Base-by-base conservation (phyloP, 2,113 vertebrate genomes). In the Solea senegalensis region DNA sequence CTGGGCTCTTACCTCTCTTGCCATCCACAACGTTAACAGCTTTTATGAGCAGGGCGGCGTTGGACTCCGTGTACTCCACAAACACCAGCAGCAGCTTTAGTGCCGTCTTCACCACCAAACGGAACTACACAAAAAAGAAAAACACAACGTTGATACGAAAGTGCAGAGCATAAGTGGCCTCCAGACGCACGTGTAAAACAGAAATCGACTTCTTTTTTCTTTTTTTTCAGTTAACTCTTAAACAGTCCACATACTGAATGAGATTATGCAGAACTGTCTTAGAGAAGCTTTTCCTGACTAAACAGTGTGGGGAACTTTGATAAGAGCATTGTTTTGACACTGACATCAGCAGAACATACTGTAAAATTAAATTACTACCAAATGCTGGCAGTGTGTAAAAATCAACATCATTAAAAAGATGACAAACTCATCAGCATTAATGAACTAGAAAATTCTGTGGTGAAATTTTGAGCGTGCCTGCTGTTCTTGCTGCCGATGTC, bases 71-170 rank as follows among this genome's bases (percentile, higher is more conserved):
- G 77, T 99, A 99, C 80, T 99, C 97, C 91, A 98, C 97, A 80
- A 99, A 98, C 84, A 99, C 97, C 61, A 99, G 93, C 77, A 98
- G 93, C 74, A 99, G 94, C 87, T 98, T 98, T 80, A 99, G 91
- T 0, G 97, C 95, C 0, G 97, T 99, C 90, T 98, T 98, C 84
- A 98, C 96, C 84, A 99, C 97, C 80, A 99, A 88, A 51, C 97
- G 97, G 87, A 98, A 99, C 97, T 98, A 74, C 53, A 80, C 21
- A 63, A 63, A 54, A 26, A 57, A 4, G 64, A 59, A 65, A 62
- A 41, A 62, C 3, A 59, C 44, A 48, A 5, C 13, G 48, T 68
- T 55, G 1, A 72, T n/a, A 64, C 12, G 8, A 68, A 51, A 26
- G 10, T 9, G 27, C 9, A 58, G 11, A 8, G 8, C 48, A 16